Evolutionary conservation across 2,113 vertebrate genomes (phyloP).

Genomic region (Andinoacara biseriatus): DNA sequence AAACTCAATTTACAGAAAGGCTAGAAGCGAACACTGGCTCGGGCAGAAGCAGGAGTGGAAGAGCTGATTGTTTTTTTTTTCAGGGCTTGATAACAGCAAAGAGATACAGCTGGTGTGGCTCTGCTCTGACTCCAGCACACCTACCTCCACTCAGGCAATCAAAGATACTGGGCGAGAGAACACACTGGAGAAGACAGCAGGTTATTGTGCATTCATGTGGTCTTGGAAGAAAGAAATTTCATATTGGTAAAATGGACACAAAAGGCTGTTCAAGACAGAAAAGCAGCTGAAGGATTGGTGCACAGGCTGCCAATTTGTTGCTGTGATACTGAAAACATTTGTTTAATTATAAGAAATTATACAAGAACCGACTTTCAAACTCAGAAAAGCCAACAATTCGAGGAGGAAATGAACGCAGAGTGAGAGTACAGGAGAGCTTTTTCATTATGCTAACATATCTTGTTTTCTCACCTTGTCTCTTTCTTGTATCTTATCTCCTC

Average conservation of each 20-base stretch:
- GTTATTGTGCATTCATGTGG: background rate
- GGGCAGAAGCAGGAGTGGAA: background rate
- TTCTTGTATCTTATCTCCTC: background rate
- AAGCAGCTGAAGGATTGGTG: background rate
- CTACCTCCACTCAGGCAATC: slow-evolving; percentile 1
- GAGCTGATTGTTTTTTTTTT: background rate
- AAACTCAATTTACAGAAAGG: slow-evolving; percentile 9
- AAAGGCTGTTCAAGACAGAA: background rate
- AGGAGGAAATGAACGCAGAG: background rate
- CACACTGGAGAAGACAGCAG: background rate
- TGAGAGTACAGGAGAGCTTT: background rate
- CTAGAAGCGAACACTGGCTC: background rate
- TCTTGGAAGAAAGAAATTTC: background rate
- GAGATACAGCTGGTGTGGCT: background rate
- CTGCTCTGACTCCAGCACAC: background rate
- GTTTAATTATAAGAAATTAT: background rate
- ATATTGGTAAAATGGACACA: background rate
- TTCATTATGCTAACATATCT: background rate
- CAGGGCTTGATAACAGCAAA: background rate
- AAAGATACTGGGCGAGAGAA: background rate
- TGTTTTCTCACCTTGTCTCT: background rate
- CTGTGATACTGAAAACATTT: background rate
- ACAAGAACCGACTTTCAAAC: background rate
- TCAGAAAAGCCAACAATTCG: background rate
- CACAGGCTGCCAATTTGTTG: background rate